Evolutionary conservation across 1,140 invertebrate species (phyloP).

Genomic region (Onthophagus taurus): DNA sequence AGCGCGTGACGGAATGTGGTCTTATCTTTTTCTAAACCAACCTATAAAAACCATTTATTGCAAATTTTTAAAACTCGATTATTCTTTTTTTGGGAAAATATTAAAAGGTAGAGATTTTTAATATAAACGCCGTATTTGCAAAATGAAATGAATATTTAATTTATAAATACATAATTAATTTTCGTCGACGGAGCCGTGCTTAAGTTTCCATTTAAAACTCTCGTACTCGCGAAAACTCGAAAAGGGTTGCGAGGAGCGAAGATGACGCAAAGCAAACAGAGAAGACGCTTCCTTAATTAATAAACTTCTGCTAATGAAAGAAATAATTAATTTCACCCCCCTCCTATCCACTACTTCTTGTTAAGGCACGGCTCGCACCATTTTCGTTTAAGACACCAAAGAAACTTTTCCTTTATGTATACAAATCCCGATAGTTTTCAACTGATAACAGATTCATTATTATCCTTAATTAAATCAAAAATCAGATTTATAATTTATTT

Average conservation of each 20-base stretch:
- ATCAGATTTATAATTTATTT: too few species aligned
- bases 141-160: constrained; percentile 27
- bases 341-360: too few species aligned
- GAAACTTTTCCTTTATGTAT: constrained; percentile 17
- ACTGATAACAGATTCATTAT: too few species aligned
- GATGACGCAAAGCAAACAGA: constrained; percentile 36
- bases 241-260: constrained; percentile 31
- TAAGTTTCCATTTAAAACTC: constrained; percentile 36
- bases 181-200: constrained; percentile 27
- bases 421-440: too few species aligned
- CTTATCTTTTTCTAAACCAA: too few species aligned
- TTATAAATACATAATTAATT: constrained; percentile 35
- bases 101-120: constrained; percentile 12
- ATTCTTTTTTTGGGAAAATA: constrained; percentile 1
- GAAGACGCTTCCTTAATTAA: constrained; percentile 38
- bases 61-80: neutral
- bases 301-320: constrained; percentile 38
- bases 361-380: too few species aligned
- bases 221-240: constrained; percentile 30
- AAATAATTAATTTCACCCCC: constrained; percentile 38
- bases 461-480: too few species aligned
- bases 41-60: too few species aligned
- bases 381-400: constrained; percentile 22
- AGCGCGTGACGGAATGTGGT: too few species aligned
- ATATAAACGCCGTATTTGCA: constrained; percentile 15